Conservation (phyloP, 2,888 invertebrate genomes). For the Euplexia lucipara region DNA sequence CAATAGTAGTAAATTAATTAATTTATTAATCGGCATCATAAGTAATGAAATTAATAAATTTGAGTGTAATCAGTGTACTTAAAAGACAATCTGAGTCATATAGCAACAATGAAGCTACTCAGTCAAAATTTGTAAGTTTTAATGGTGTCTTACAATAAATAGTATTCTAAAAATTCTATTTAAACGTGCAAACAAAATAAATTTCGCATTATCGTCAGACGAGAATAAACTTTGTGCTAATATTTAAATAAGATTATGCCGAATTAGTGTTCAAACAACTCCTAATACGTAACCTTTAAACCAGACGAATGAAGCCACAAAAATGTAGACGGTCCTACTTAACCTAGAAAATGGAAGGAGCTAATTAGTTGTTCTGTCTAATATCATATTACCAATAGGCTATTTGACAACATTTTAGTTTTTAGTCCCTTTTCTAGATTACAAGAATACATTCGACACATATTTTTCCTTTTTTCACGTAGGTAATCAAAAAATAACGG, state of each 20-base stretch:
- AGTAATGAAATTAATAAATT: not conserved
- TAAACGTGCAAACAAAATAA: not conserved
- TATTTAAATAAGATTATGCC: constrained; percentile 28
- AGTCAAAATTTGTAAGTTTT: no score
- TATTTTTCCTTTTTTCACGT: no score
- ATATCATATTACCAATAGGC: not conserved
- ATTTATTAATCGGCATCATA: not conserved
- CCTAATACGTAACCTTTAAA: constrained; percentile 41
- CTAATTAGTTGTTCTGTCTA: not conserved
- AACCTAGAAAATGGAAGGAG: constrained; percentile 22
- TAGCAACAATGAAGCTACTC: not conserved
- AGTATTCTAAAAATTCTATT: no score
- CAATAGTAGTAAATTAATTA: no score
- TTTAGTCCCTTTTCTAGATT: no score
- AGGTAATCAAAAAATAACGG: no score
- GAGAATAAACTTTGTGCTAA: not conserved
- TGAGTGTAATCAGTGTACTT: not conserved
- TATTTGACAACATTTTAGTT: no score
- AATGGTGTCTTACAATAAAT: no score
- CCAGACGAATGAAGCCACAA: constrained; percentile 36
- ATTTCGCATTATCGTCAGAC: no score
- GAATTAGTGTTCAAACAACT: constrained; percentile 10
- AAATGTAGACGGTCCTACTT: constrained; percentile 19
- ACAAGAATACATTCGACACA: no score
- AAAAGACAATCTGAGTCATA: not conserved